Evolutionary conservation across 2,797 vertebrate genomes (phyloP), one percentile per base, ranked within the genome.

Genomic region (Propithecus deckenii): DNA sequence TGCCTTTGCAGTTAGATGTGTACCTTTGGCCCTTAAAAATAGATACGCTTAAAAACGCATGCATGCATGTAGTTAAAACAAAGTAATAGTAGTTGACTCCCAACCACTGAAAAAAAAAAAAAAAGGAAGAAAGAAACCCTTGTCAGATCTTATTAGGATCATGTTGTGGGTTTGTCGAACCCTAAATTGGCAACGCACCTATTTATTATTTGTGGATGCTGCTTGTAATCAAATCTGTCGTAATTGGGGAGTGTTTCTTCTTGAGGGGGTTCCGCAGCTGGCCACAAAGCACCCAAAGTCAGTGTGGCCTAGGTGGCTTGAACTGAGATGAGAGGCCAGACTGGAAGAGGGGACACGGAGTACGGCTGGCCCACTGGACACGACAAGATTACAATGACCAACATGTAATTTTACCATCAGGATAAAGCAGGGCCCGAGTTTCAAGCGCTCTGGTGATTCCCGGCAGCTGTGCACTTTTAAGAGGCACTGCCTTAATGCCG

Each of bases 401-500:
- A 98, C 94, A 81, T 98, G 98, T 98, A 98, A 98, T 98, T 99
- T 98, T 97, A 97, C 98, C 98, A 98, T 98, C 98, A 98, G 85
- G 96, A 98, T 98, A 98, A 98, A 98, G 97, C 97, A 32, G 98
- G 98, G 97, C 93, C 96, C 85, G 65, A 98, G 98, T 97, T 97
- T 97, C 97, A 98, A 98, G 94, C 88, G 50, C 96, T 96, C 93
- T 30, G 91, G 97, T 97, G 98, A 98, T 97, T 97, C 97, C 75
- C 96, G 97, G 98, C 98, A 98, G 98, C 98, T 98, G 98, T 86
- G 95, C 50, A 4, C 86, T 97, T 98, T 98, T 97, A 98, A 96
- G 98, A 95, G 97, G 94, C 78, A 75, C 87, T 86, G 95, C 98
- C 98, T 98, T 97, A 84, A 91, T 88, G 97, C 97, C 79, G 35